These are phyloP conservation scores for Corythucha ciliata DNA, from an alignment of 2,888 invertebrate species.

Conservation along the genomic window DNA sequence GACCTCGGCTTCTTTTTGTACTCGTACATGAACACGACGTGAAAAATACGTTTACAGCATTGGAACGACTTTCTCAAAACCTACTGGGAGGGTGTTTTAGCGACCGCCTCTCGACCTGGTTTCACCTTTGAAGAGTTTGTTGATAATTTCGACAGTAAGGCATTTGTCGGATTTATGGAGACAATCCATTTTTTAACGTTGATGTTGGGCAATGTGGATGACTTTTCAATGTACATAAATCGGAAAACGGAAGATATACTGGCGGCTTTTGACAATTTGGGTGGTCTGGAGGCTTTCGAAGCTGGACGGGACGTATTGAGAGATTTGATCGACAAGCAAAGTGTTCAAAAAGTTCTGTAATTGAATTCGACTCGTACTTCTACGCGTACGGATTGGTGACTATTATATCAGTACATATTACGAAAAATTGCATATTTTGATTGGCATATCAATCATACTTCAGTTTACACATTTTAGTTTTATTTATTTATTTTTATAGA, in stretches of 20 bases:
- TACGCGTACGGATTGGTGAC: too few species aligned
- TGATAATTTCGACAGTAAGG: constrained; percentile 22
- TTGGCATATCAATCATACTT: too few species aligned
- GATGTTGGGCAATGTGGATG: constrained; percentile 19
- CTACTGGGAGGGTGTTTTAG: constrained; percentile 33
- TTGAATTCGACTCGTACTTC: too few species aligned
- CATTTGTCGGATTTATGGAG: constrained; percentile 27
- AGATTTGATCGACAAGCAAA: constrained; percentile 5
- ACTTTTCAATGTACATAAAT: constrained; percentile 8
- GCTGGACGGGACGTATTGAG: background rate
- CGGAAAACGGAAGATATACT: constrained; percentile 4
- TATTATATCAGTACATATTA: too few species aligned
- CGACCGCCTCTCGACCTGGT: constrained; percentile 14
- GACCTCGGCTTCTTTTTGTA: constrained; percentile 40
- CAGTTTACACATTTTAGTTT: too few species aligned
- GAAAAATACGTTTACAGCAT: constrained; percentile 35
- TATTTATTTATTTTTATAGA: too few species aligned
- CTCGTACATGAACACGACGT: constrained; percentile 40
- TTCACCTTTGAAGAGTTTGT: constrained; percentile 21
- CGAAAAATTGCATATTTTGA: too few species aligned
- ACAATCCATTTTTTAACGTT: constrained; percentile 27
- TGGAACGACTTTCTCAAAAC: constrained; percentile 35
- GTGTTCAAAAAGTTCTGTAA: too few species aligned
- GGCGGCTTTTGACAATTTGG: constrained; percentile 5
- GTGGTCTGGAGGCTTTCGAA: constrained; percentile 6